These are phyloP conservation scores for Anableps anableps DNA, from an alignment of 2,797 vertebrate species.

Conservation along the genomic window DNA sequence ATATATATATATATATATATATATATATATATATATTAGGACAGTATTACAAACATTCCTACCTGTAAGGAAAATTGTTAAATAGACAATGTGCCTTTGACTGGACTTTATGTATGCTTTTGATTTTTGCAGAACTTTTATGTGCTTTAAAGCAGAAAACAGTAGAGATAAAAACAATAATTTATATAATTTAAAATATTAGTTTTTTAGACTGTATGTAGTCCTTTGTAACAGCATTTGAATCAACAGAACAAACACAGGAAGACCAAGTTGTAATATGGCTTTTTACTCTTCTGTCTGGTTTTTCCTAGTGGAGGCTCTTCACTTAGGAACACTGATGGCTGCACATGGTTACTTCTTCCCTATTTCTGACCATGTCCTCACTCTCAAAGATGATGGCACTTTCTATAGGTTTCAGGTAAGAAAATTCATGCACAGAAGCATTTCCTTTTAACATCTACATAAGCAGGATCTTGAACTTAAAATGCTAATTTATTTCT, in stretches of 20 bases:
- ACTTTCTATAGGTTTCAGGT: slow-evolving; percentile 98
- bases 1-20: too few relatives aligned
- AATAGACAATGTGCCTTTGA: background rate
- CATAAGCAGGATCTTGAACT: background rate
- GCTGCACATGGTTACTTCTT: slow-evolving; percentile 98
- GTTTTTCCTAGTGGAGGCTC: slow-evolving; percentile 87
- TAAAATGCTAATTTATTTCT: background rate
- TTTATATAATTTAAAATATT: background rate
- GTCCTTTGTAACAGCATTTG: background rate
- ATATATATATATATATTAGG: too few relatives aligned
- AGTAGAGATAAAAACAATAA: background rate
- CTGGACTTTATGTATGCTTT: background rate
- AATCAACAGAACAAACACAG: background rate
- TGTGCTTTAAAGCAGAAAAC: background rate
- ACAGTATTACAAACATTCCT: background rate
- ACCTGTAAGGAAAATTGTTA: background rate
- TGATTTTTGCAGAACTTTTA: background rate
- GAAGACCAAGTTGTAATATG: slow-evolving; percentile 5
- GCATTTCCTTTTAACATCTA: background rate
- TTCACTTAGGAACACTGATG: slow-evolving; percentile 96
- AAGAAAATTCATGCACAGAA: slow-evolving; percentile 3
- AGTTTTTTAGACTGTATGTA: background rate
- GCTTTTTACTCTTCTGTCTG: slow-evolving; percentile 24
- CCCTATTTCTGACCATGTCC: slow-evolving; percentile 96
- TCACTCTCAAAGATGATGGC: slow-evolving; percentile 95